Evolutionary conservation across 1,140 invertebrate species (phyloP).

Genomic region (Pogonus chalceus): DNA sequence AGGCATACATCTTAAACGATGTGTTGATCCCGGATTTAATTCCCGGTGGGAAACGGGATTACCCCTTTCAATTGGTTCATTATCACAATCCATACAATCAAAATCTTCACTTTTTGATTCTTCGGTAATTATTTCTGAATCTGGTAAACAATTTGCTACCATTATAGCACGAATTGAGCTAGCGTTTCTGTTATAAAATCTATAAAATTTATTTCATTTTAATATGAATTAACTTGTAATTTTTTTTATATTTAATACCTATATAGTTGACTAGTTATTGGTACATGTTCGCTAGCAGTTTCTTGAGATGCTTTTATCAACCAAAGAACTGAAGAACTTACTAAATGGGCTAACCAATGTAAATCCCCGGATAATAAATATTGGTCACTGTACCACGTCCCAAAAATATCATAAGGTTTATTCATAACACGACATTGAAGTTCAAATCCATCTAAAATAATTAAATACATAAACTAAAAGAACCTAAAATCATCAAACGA

Average conservation of each 20-base stretch:
- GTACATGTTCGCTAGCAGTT: slow-evolving; percentile 67
- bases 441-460: slow-evolving; percentile 49
- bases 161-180: slow-evolving; percentile 68
- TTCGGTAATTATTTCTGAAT: slow-evolving; percentile 30
- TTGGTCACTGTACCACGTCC: slow-evolving; percentile 78
- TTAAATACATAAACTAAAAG: too few species aligned
- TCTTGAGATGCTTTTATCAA: slow-evolving; percentile 78
- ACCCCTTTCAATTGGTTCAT: slow-evolving; percentile 32
- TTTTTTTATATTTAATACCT: slow-evolving; percentile 29
- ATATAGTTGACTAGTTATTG: slow-evolving; percentile 69
- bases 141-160: slow-evolving; percentile 56
- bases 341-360: slow-evolving; percentile 67
- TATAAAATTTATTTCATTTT: too few species aligned
- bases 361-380: slow-evolving; percentile 74
- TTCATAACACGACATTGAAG: slow-evolving; percentile 73
- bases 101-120: slow-evolving; percentile 28
- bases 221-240: too few species aligned
- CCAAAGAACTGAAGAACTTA: slow-evolving; percentile 71
- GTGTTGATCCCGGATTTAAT: slow-evolving; percentile 20
- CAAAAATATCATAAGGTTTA: slow-evolving; percentile 84
- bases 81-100: slow-evolving; percentile 17
- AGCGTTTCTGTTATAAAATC: slow-evolving; percentile 74
- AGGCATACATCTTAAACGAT: background rate
- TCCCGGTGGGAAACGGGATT: slow-evolving; percentile 45
- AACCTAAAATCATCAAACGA: too few species aligned